phyloP scores from a whole-genome alignment of 2,888 invertebrate species.

The Isoperla grammatica region DNA sequence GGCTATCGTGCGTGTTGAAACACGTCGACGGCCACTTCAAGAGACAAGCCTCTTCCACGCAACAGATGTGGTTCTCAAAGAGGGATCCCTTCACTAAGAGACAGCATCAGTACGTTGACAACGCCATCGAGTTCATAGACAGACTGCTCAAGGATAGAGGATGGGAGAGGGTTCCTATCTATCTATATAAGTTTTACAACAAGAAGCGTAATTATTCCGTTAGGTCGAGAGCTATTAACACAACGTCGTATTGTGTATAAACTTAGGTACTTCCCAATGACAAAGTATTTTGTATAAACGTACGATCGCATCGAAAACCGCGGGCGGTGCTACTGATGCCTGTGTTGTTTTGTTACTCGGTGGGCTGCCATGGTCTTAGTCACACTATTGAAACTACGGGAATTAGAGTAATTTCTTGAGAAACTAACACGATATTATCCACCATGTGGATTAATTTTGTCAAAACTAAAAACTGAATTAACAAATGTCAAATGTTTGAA shows the following conservation, averaged over 20 bases:
- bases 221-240: neutral
- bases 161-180: conserved; percentile 28
- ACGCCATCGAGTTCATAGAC: conserved; percentile 29
- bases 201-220: neutral
- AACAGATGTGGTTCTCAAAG: conserved; percentile 26
- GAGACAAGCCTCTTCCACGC: conserved; percentile 27
- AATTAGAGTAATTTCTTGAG: too few relatives aligned
- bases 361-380: too few relatives aligned
- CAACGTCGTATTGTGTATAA: neutral
- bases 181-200: conserved; percentile 31
- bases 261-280: neutral
- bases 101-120: conserved; percentile 28
- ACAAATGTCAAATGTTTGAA: too few relatives aligned
- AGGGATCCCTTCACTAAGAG: conserved; percentile 30
- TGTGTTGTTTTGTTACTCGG: too few relatives aligned
- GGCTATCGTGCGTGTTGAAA: conserved; percentile 36
- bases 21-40: conserved; percentile 37
- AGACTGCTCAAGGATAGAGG: conserved; percentile 26
- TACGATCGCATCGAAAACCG: neutral
- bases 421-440: too few relatives aligned
- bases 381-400: too few relatives aligned
- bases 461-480: too few relatives aligned
- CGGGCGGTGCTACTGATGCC: too few relatives aligned
- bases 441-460: too few relatives aligned
- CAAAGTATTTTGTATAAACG: neutral